Base-by-base conservation (phyloP, 2,113 vertebrate genomes). In the Amphiprion ocellaris region DNA sequence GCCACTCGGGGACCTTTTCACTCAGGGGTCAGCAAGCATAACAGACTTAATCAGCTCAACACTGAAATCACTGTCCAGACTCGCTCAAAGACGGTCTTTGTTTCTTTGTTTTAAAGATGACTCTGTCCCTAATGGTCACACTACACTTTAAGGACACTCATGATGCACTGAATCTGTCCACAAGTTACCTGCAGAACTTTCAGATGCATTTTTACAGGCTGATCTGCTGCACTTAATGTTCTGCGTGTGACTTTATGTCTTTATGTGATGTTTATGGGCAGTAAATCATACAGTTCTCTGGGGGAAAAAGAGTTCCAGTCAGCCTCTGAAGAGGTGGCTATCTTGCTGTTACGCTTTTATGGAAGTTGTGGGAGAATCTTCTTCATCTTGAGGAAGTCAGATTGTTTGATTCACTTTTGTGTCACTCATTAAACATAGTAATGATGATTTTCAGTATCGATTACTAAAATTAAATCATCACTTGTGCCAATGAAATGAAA, bases 11-110 rank as follows among this genome's bases (percentile, higher is more conserved):
- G 83, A 82, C 81, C 75, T 37, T 85, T 89, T 90, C 60, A 21
- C 81, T 82, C 0, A 11, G 72, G 74, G 86, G 82, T 90, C 83
- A 83, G 82, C 66, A 64, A 37, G 50, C 68, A 49, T 37, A 24
- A 30, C 46, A 19, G 52, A 59, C 63, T 28, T 87, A 69, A 87
- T 85, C 83, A 74, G 70, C 72, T 81, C 26, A 37, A 85, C 68
- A 84, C 37, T 83, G 83, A 70, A 23, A 72, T 79, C 79, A 75
- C 68, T 82, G 77, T 82, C 55, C 63, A 75, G 37, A 52, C 24
- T 50, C 12, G 1, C 5, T 81, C 74, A 90, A 78, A 87, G 83
- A 64, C 49, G 44, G 87, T 61, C 77, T 80, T 89, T 92, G 84
- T 90, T 39, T 75, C 26, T 26, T 28, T 23, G 28, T 30, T 52